A percentile compares a stretch with the other conserved stretches of the same genome.
Conservation (phyloP, 1,140 invertebrate species). For the Halesus radiatus region DNA sequence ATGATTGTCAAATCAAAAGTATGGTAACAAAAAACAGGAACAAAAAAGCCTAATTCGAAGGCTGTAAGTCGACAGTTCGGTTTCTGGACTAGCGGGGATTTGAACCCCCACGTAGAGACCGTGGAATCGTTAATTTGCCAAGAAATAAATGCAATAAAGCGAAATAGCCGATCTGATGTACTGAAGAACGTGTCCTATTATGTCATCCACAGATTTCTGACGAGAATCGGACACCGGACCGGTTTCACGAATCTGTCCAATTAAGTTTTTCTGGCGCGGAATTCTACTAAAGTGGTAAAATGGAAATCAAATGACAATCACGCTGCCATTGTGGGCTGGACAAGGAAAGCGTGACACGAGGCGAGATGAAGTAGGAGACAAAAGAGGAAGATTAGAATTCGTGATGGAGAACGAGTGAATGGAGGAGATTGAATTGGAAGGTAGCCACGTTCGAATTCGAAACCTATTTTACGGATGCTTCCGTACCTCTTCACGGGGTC, state of each 20-base stretch:
- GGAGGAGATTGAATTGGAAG: conserved; percentile 22
- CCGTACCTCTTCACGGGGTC: neutral
- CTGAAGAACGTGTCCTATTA: conserved; percentile 5
- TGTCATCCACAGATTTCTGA: conserved; percentile 29
- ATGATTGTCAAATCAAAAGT: too few relatives aligned
- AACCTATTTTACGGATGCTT: conserved; percentile 11
- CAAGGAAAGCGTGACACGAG: conserved; percentile 33
- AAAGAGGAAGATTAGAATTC: conserved; percentile 15
- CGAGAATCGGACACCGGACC: conserved; percentile 21
- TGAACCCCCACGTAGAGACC: conserved; percentile 25
- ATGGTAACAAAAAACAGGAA: too few relatives aligned
- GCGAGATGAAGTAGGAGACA: conserved; percentile 19
- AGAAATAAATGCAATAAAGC: conserved; percentile 29
- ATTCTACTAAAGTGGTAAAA: conserved; percentile 16
- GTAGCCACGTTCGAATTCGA: conserved; percentile 28
- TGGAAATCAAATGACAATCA: conserved; percentile 37
- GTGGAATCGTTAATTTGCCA: conserved; percentile 34
- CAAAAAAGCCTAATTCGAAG: too few relatives aligned
- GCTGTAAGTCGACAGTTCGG: neutral
- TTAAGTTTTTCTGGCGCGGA: conserved; percentile 23
- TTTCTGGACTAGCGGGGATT: neutral
- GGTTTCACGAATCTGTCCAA: conserved; percentile 35
- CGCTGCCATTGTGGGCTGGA: conserved; percentile 23
- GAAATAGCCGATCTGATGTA: conserved; percentile 13
- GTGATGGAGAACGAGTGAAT: conserved; percentile 29